Percentiles rank a stretch among this genome's conserved stretches.
phyloP scores from a whole-genome alignment of 2,888 invertebrate species.

The Chesias legatella region DNA sequence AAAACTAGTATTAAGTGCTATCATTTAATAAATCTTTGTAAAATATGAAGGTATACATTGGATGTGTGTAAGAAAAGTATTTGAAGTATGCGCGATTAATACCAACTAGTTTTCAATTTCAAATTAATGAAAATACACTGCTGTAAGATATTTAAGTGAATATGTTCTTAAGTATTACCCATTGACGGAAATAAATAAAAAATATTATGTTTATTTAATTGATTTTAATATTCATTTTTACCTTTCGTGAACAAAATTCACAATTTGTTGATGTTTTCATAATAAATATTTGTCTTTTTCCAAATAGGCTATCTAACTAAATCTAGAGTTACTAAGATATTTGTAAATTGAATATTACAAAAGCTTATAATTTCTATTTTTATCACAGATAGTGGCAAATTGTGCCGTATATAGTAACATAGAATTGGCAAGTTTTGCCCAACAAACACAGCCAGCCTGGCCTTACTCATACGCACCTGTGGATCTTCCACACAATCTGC shows the following conservation, averaged over 20 bases:
- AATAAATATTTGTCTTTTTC: conserved; percentile 72
- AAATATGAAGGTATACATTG: too few species aligned
- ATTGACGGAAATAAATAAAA: conserved; percentile 9
- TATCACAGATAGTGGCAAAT: conserved; percentile 75
- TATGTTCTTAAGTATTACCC: neutral
- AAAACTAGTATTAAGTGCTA: too few species aligned
- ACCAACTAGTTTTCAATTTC: too few species aligned
- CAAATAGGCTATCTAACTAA: conserved; percentile 30
- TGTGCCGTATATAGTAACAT: conserved; percentile 62
- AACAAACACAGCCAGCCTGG: conserved; percentile 67
- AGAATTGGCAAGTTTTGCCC: conserved; percentile 63
- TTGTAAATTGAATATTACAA: conserved; percentile 36
- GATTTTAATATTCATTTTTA: conserved; percentile 68
- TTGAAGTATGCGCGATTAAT: too few species aligned
- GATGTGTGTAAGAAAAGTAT: too few species aligned
- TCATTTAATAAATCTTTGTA: too few species aligned
- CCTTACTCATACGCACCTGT: conserved; percentile 43
- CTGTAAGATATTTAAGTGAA: neutral
- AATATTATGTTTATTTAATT: conserved; percentile 39
- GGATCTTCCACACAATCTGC: conserved; percentile 10
- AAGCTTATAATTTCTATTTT: conserved; percentile 61
- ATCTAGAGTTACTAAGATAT: conserved; percentile 27
- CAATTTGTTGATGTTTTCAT: conserved; percentile 60
- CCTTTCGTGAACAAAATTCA: conserved; percentile 63
- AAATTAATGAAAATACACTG: too few species aligned